Evolutionary conservation across 1,140 invertebrate genomes (phyloP).

Genomic region (Tetragonula clypearis): DNA sequence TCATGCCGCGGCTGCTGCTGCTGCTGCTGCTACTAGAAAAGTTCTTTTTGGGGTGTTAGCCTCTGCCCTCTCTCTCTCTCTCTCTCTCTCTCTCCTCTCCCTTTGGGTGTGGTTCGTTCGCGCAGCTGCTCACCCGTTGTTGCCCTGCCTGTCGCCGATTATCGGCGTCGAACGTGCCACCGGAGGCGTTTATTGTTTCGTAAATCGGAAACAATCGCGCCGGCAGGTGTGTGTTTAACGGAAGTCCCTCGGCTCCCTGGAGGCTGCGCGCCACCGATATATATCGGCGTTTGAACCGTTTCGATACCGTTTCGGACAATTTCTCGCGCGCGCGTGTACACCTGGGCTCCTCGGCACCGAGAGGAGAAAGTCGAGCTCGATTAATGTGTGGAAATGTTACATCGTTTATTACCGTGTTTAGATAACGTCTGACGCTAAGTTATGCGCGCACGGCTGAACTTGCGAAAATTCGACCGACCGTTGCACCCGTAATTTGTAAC

Average conservation of each 20-base stretch:
- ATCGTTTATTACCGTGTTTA: conserved; percentile 21
- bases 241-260: conserved; percentile 7
- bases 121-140: conserved; percentile 48
- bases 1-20: conserved; percentile 22
- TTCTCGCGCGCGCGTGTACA: too few species aligned
- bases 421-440: background rate
- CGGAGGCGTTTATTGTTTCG: conserved; percentile 42
- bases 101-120: conserved; percentile 31
- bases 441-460: background rate
- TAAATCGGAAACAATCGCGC: conserved; percentile 39
- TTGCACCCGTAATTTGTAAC: background rate
- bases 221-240: conserved; percentile 35
- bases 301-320: background rate
- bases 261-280: conserved; percentile 9
- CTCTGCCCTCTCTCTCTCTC: background rate
- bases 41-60: background rate
- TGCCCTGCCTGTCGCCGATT: conserved; percentile 24
- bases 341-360: background rate
- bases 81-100: background rate
- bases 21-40: conserved; percentile 7
- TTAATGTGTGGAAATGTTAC: conserved; percentile 26
- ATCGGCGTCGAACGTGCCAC: conserved; percentile 29
- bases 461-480: background rate
- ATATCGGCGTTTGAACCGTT: background rate
- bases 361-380: conserved; percentile 12